Conservation (phyloP, 2,888 invertebrate species). For the Eupithecia pulchellata region DNA sequence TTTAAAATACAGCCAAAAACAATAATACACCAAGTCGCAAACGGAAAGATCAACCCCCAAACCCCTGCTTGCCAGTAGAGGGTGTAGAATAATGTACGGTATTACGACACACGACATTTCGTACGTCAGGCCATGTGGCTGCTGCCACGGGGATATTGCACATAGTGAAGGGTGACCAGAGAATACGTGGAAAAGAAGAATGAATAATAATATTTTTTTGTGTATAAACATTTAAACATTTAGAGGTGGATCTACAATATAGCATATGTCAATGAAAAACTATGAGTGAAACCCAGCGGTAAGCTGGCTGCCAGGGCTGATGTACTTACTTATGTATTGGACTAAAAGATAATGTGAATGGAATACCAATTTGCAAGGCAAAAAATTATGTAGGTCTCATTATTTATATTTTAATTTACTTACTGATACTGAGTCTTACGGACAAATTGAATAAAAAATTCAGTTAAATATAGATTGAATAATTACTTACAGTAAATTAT, state of each 20-base stretch:
- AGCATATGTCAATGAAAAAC: neutral
- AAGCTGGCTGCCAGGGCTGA: too few relatives aligned
- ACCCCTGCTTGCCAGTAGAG: neutral
- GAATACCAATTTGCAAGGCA: neutral
- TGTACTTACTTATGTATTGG: neutral
- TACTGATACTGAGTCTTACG: too few relatives aligned
- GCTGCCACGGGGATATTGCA: slow-evolving; percentile 19
- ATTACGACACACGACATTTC: slow-evolving; percentile 26
- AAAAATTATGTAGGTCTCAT: too few relatives aligned
- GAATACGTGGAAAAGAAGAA: neutral
- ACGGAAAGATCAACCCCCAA: neutral
- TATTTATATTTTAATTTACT: too few relatives aligned
- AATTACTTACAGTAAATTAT: too few relatives aligned
- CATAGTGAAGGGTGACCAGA: slow-evolving; percentile 13
- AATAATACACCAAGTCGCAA: neutral
- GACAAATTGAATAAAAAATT: too few relatives aligned
- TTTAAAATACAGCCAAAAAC: too few relatives aligned
- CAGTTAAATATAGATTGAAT: too few relatives aligned
- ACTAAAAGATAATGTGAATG: neutral
- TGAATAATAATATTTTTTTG: neutral
- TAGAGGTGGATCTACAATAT: neutral
- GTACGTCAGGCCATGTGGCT: slow-evolving; percentile 38
- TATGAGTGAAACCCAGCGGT: neutral
- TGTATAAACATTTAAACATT: too few relatives aligned
- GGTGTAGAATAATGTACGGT: slow-evolving; percentile 28